Conservation (phyloP, 2,888 invertebrate genomes). For the Drosophila mettleri region DNA sequence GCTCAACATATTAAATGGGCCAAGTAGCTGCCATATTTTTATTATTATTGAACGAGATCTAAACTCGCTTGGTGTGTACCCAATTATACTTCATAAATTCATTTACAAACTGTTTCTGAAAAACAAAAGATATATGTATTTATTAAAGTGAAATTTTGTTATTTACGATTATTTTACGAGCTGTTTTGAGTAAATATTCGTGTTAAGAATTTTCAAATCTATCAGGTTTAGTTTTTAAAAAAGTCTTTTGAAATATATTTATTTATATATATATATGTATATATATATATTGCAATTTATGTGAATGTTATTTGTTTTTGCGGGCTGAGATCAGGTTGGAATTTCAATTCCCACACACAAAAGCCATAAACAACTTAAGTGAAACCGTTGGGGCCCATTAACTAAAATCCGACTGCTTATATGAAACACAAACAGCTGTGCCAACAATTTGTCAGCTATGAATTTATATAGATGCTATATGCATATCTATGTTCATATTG, state of each 20-base stretch:
- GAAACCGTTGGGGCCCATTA: constrained; percentile 80
- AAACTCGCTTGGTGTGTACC: neutral
- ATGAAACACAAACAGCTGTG: constrained; percentile 77
- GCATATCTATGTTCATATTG: constrained; percentile 33
- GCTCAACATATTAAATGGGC: constrained; percentile 23
- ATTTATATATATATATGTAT: neutral
- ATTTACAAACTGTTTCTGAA: neutral
- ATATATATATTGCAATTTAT: constrained; percentile 39
- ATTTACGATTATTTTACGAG: constrained; percentile 38
- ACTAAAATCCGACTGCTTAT: constrained; percentile 76
- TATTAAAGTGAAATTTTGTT: neutral
- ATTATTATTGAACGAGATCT: neutral
- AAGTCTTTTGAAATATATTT: constrained; percentile 35
- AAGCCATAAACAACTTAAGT: constrained; percentile 79
- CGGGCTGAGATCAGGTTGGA: constrained; percentile 43
- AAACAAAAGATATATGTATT: too few species aligned
- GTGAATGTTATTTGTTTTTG: constrained; percentile 6
- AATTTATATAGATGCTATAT: constrained; percentile 33
- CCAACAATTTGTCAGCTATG: constrained; percentile 75
- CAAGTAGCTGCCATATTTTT: constrained; percentile 11
- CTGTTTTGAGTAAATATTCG: constrained; percentile 30
- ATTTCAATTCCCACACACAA: constrained; percentile 57
- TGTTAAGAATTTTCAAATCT: constrained; percentile 41
- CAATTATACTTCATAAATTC: neutral
- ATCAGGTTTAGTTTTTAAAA: constrained; percentile 18